Base-by-base conservation (phyloP, 2,888 invertebrate species). In the Thysanoteuthis rhombus region DNA sequence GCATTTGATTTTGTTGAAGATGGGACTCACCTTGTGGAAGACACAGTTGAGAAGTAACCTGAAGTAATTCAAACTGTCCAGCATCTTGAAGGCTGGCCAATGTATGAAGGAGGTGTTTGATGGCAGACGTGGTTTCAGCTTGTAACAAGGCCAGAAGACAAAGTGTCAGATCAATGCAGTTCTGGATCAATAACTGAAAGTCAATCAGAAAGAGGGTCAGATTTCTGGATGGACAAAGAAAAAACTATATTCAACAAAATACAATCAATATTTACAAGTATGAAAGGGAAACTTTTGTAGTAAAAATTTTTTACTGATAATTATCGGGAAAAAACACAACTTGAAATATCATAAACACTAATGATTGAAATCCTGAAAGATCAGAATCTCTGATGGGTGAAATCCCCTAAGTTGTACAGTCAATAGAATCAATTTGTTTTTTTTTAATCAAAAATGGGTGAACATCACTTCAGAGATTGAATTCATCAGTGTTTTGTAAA, bases 141-240 rank as follows among this genome's bases (percentile, higher is more conserved):
- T 96, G 95, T 95, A 96, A 94, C 94, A 96, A 94, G 0, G 96
- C 95, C 93, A 96, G 93, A 93, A 96, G 94, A 94, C 95, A 96
- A 93, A 96, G 94, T 0, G 96, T 96, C 92, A 96, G 94, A 92
- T 96, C 96, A 36, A 95, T 95, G 93, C 96, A 95, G 45, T 96
- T 95, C 93, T 96, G 95, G 36, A 96, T 95, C 94, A 96, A 94
- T 39, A 96, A 93, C 96, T 96, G 95, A 38, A 94, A 95, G 47
- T 32, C 12, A 22, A 19, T 47, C 19, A 47, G 47, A 22, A 92
- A 92, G 90, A 89, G 32, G 91, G 89, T 75, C 38, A n/a, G 39
- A n/a, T 28, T 90, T 28, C 38, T 58, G 47, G n/a, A 89, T 91
- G 93, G n/a, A 92, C 28, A 93, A 45, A n/a, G 6, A 22, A 25